phyloP scores from a whole-genome alignment of 2,797 vertebrate species.

The Sebastes oblongus region DNA sequence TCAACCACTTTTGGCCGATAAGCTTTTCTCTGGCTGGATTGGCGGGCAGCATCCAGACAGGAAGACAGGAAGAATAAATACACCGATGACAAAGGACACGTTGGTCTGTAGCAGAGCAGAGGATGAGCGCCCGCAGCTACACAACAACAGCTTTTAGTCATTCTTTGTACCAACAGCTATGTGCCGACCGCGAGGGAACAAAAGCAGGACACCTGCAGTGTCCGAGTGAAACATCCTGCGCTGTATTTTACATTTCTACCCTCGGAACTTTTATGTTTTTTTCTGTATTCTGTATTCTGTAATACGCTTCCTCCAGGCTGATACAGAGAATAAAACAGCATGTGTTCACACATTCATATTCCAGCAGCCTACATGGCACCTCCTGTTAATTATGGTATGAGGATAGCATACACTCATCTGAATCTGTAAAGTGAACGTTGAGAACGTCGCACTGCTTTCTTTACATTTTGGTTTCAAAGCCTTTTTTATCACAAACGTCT shows the following conservation, averaged over 20 bases:
- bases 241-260: background rate
- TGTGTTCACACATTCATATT: background rate
- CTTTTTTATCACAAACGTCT: background rate
- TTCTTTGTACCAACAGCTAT: slow-evolving; percentile 3
- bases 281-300: background rate
- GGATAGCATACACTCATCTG: background rate
- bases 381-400: background rate
- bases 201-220: slow-evolving; percentile 18
- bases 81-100: background rate
- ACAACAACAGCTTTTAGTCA: background rate
- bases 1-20: background rate
- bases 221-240: background rate
- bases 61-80: background rate
- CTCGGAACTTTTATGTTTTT: background rate
- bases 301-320: background rate
- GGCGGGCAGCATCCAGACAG: background rate
- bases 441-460: background rate
- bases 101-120: background rate
- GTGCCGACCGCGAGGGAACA: slow-evolving; percentile 7
- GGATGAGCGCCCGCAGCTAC: background rate
- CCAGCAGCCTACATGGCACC: background rate
- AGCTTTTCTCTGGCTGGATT: background rate
- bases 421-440: background rate
- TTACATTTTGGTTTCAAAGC: background rate
- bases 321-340: background rate